These are phyloP conservation scores for Asteroscopus sphinx DNA, from an alignment of 2,888 invertebrate genomes.

Conservation along the genomic window DNA sequence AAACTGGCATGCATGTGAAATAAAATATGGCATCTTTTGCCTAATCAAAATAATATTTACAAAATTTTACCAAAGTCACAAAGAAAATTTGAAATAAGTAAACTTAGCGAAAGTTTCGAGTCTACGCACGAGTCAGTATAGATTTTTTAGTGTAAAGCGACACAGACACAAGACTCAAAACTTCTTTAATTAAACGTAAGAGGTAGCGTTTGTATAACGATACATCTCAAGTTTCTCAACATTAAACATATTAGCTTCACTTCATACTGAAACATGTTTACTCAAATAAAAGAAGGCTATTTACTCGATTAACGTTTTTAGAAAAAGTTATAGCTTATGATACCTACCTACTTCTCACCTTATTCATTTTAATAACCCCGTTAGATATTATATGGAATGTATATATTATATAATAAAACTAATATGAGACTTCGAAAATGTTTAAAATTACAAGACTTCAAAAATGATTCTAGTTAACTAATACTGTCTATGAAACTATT, in stretches of 20 bases:
- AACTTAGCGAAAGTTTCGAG: constrained; percentile 3
- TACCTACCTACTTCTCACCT: background rate
- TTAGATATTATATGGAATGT: constrained; percentile 38
- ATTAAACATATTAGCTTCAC: constrained; percentile 7
- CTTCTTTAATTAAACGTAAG: constrained; percentile 8
- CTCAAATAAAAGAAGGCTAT: background rate
- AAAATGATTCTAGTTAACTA: constrained; percentile 37
- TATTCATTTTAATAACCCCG: constrained; percentile 11
- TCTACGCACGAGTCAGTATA: constrained; percentile 1
- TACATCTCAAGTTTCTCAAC: constrained; percentile 13
- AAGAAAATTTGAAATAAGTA: constrained; percentile 22
- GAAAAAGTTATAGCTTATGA: constrained; percentile 1
- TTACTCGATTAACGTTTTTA: constrained; percentile 6
- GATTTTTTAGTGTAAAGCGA: constrained; percentile 7
- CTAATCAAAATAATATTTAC: constrained; percentile 57
- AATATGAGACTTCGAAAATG: background rate
- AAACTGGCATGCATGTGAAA: constrained; percentile 43
- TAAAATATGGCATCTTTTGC: constrained; percentile 54
- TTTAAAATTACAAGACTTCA: constrained; percentile 18
- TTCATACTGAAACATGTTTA: background rate
- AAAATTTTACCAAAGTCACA: constrained; percentile 24
- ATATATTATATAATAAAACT: constrained; percentile 10
- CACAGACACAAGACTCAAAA: constrained; percentile 2
- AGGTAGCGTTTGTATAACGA: background rate
- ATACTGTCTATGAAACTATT: constrained; percentile 56